Evolutionary conservation across 1,140 invertebrate genomes (phyloP).

Genomic region (Colletes gigas): DNA sequence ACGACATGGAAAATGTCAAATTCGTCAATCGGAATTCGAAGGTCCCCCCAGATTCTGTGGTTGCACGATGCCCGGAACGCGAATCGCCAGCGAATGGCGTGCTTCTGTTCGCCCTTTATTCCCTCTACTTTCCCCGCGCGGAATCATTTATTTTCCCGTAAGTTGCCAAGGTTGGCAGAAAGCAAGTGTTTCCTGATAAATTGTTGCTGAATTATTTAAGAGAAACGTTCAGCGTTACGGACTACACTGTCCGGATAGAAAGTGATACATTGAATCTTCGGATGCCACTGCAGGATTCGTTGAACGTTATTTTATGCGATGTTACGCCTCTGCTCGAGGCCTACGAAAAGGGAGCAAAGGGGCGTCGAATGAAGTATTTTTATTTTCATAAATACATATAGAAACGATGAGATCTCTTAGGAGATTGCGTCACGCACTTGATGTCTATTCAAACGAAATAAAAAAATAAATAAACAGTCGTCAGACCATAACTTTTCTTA

Average conservation of each 20-base stretch:
- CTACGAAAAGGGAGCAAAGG: too few relatives aligned
- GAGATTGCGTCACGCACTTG: too few relatives aligned
- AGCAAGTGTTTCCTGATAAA: slow-evolving; percentile 32
- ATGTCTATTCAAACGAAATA: too few relatives aligned
- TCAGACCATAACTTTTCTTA: too few relatives aligned
- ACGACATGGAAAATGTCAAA: neutral
- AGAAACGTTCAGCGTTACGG: neutral
- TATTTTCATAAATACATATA: too few relatives aligned
- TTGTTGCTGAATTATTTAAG: slow-evolving; percentile 34
- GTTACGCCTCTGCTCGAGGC: too few relatives aligned
- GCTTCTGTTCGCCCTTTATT: neutral
- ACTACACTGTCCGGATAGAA: neutral
- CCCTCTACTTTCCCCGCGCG: neutral
- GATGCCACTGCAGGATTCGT: neutral
- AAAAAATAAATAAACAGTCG: too few relatives aligned
- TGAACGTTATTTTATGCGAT: too few relatives aligned
- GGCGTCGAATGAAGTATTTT: too few relatives aligned
- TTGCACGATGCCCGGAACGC: neutral
- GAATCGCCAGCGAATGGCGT: neutral
- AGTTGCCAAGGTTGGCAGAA: slow-evolving; percentile 14
- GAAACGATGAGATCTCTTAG: too few relatives aligned
- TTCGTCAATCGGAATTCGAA: neutral
- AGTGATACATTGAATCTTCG: slow-evolving; percentile 34
- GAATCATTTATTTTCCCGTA: slow-evolving; percentile 9
- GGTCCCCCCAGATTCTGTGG: neutral